Percentiles rank a stretch among this genome's conserved stretches.
phyloP scores from a whole-genome alignment of 1,140 invertebrate genomes.

The Octopus sinensis region DNA sequence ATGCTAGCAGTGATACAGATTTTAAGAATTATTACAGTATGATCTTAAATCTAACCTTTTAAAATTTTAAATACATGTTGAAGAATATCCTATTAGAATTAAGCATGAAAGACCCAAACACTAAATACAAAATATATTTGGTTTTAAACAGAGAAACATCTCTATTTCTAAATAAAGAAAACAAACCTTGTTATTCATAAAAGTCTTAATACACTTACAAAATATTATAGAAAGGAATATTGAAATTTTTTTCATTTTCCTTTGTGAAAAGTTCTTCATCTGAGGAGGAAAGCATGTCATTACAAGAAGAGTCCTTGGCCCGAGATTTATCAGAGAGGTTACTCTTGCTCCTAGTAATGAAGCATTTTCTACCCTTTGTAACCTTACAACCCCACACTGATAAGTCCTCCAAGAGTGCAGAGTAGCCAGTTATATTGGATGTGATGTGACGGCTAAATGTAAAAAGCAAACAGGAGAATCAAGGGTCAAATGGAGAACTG shows the following conservation, averaged over 20 bases:
- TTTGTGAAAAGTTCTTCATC: not conserved
- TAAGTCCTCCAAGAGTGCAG: not conserved
- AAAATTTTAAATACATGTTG: too few species aligned
- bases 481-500: too few species aligned
- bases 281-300: not conserved
- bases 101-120: too few species aligned
- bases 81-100: too few species aligned
- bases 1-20: too few species aligned
- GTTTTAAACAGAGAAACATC: too few species aligned
- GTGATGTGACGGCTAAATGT: not conserved
- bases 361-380: not conserved
- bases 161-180: too few species aligned
- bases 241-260: not conserved
- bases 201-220: not conserved
- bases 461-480: not conserved
- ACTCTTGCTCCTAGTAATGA: not conserved
- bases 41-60: too few species aligned
- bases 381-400: not conserved
- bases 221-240: not conserved
- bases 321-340: not conserved
- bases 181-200: too few species aligned
- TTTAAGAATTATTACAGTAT: too few species aligned
- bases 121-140: too few species aligned
- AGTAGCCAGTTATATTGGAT: slow-evolving; percentile 3
- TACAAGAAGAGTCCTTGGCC: not conserved